A percentile compares a stretch with the other conserved stretches of the same genome.
phyloP scores from a whole-genome alignment of 2,797 vertebrate species.

The Pantherophis vulpinus region DNA sequence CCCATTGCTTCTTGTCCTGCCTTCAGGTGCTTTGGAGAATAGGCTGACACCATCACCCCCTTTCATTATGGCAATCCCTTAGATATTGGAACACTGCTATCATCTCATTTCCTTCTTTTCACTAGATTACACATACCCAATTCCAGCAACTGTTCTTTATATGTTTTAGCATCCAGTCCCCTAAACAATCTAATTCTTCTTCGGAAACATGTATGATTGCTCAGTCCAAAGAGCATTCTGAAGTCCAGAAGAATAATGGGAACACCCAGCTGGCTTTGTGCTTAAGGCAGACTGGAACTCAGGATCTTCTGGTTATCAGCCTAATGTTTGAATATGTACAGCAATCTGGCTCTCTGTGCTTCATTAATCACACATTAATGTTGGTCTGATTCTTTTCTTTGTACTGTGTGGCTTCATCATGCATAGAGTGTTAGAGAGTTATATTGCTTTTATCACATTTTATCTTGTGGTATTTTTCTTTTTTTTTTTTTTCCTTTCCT shows the following conservation, averaged over 20 bases:
- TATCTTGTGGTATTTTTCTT: background rate
- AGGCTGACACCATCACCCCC: background rate
- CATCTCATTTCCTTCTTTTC: background rate
- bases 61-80: background rate
- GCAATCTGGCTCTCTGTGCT: background rate
- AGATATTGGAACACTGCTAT: background rate
- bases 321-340: background rate
- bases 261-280: background rate
- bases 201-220: background rate
- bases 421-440: background rate
- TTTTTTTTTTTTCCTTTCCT: background rate
- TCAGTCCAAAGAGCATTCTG: background rate
- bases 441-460: background rate
- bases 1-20: background rate
- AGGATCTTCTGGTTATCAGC: background rate
- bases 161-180: background rate
- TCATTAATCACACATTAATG: background rate
- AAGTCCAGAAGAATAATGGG: background rate
- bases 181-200: background rate
- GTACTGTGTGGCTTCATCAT: background rate
- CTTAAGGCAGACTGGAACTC: background rate
- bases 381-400: background rate
- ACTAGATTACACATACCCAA: background rate
- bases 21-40: background rate
- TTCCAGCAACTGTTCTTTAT: background rate